phyloP scores from a whole-genome alignment of 2,797 vertebrate genomes.

The Pangasius sanitwongsei region DNA sequence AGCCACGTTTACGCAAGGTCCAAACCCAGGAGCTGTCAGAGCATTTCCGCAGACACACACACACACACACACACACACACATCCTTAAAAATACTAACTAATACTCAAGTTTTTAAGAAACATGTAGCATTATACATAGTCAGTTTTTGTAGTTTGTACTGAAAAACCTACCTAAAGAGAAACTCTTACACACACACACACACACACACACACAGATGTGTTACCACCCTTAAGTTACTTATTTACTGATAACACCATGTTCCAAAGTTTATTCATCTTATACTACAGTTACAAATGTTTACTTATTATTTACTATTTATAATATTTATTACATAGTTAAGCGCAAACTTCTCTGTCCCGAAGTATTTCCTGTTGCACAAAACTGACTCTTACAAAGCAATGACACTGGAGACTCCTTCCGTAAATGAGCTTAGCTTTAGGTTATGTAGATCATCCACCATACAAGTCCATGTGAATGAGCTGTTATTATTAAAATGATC shows the following conservation, averaged over 20 bases:
- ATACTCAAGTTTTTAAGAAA: no score
- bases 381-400: neutral
- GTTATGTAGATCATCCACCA: neutral
- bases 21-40: constrained; percentile 32
- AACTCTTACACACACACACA: neutral
- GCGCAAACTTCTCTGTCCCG: neutral
- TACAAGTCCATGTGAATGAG: neutral
- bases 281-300: neutral
- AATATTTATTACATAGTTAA: neutral
- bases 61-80: neutral
- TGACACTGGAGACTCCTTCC: neutral
- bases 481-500: neutral
- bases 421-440: neutral
- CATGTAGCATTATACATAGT: no score
- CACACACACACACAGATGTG: neutral
- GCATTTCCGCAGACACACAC: neutral
- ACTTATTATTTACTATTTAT: neutral
- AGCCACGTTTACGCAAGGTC: constrained; percentile 42
- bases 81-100: neutral
- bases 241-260: neutral
- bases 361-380: neutral
- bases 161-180: no score
- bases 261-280: neutral
- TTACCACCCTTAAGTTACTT: neutral
- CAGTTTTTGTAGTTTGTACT: no score